Base-by-base conservation (phyloP, 2,888 invertebrate species). In the Coremacera marginata region DNA sequence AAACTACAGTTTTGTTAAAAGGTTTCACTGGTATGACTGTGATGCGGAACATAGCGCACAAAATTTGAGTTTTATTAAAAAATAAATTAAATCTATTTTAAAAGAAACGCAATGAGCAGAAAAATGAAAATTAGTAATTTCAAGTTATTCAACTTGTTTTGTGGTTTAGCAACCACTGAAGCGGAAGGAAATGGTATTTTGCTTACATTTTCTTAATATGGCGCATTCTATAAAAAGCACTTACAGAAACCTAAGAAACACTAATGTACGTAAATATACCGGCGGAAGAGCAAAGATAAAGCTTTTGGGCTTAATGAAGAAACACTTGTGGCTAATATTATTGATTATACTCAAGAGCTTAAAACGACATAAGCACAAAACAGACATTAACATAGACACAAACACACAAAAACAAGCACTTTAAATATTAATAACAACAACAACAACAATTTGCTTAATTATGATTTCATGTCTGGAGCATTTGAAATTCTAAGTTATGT, bases 371-470 rank as follows among this genome's bases (percentile, higher is more conserved):
- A 9, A 37, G 19, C 34, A 19, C 37, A 27, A 34, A 27, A 65
- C 55, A 22, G 19, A 65, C 11, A 8, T 2, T 27, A 27, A 65
- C 63, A 34, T 31, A 34, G 5, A 27, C 14, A 27, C 31, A n/a
- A 34, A n/a, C 19, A 65, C n/a, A n/a, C n/a, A n/a, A n/a, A n/a
- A n/a, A n/a, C n/a, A n/a, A 34, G 31, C 19, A 65, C n/a, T 19
- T 34, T 34, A 65, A 65, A 65, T 34, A 65, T 31, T 65, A 31
- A 63, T 34, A 27, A 27, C 31, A 34, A 37, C 5, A 31, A 37
- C 63, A 65, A 65, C 16, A 65, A 62, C n/a, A 34, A 65, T 31
- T 34, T 65, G 34, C 63, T 65, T 65, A 65, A 55, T 65, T 65
- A 37, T 31, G 25, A 65, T n/a, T 31, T 34, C n/a, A 19, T 16